Conservation (phyloP, 2,797 vertebrate species). For the Artibeus lituratus region DNA sequence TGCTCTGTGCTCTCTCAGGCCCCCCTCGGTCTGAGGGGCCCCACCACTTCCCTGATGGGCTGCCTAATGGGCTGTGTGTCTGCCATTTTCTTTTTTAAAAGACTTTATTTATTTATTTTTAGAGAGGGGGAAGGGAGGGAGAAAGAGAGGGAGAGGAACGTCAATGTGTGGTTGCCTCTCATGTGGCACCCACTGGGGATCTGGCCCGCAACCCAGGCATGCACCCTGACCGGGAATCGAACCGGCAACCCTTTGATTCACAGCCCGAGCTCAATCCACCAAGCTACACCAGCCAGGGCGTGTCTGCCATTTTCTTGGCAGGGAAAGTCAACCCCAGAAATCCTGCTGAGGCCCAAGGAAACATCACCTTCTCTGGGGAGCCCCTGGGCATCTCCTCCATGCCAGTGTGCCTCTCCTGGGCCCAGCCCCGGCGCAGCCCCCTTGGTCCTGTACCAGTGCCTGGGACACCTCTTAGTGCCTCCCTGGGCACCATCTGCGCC, state of each 20-base stretch:
- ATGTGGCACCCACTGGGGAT: too few relatives aligned
- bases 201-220: too few relatives aligned
- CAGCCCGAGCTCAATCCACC: too few relatives aligned
- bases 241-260: too few relatives aligned
- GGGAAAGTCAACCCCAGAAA: not conserved
- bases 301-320: not conserved
- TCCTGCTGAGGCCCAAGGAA: not conserved
- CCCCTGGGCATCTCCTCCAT: rapidly evolving
- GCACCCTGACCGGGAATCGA: too few relatives aligned
- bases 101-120: too few relatives aligned
- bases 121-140: too few relatives aligned
- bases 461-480: not conserved
- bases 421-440: not conserved
- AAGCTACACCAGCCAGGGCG: too few relatives aligned
- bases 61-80: not conserved
- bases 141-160: too few relatives aligned
- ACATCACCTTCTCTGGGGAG: not conserved
- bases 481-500: rapidly evolving
- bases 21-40: not conserved
- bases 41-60: not conserved
- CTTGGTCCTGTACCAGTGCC: not conserved
- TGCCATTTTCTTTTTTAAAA: not conserved
- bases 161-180: too few relatives aligned
- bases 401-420: not conserved
- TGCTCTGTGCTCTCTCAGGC: rapidly evolving